Percentiles rank a stretch among this genome's conserved stretches.
Conservation (phyloP, 1,140 invertebrate species). For the Procambarus clarkii region DNA sequence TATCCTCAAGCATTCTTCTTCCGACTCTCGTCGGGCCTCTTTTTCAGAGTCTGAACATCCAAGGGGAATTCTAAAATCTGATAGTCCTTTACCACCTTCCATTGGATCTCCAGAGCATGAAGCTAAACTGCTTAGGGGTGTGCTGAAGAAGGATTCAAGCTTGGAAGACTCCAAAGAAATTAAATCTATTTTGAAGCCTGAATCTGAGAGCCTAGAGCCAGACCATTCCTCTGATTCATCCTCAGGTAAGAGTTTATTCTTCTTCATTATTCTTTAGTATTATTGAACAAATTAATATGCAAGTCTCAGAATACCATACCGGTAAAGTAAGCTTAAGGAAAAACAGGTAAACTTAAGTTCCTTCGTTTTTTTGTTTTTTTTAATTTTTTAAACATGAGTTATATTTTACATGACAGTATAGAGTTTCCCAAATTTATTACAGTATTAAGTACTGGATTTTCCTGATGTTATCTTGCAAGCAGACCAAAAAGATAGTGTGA, state of each 20-base stretch:
- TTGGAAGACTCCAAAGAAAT: constrained; percentile 63
- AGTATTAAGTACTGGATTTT: too few species aligned
- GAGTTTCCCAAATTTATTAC: too few species aligned
- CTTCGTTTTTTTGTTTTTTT: too few species aligned
- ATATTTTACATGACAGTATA: too few species aligned
- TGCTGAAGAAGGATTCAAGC: constrained; percentile 74
- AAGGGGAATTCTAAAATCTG: constrained; percentile 46
- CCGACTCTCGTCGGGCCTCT: constrained; percentile 59
- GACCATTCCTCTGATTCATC: constrained; percentile 72
- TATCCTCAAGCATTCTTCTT: constrained; percentile 64
- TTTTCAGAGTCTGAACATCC: constrained; percentile 59
- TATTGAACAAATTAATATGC: too few species aligned
- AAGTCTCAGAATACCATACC: too few species aligned
- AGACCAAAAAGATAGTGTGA: too few species aligned
- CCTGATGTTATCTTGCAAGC: too few species aligned
- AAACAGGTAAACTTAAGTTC: too few species aligned
- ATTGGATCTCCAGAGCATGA: constrained; percentile 52
- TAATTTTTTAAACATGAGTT: too few species aligned
- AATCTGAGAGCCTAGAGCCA: constrained; percentile 67
- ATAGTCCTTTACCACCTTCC: constrained; percentile 51
- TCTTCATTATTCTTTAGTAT: too few species aligned
- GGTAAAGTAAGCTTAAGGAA: too few species aligned
- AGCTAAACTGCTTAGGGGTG: constrained; percentile 71
- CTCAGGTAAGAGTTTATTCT: constrained; percentile 42
- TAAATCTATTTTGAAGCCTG: constrained; percentile 72